Conservation (phyloP, 2,888 invertebrate species). For the Ischnus inquisitorius region DNA sequence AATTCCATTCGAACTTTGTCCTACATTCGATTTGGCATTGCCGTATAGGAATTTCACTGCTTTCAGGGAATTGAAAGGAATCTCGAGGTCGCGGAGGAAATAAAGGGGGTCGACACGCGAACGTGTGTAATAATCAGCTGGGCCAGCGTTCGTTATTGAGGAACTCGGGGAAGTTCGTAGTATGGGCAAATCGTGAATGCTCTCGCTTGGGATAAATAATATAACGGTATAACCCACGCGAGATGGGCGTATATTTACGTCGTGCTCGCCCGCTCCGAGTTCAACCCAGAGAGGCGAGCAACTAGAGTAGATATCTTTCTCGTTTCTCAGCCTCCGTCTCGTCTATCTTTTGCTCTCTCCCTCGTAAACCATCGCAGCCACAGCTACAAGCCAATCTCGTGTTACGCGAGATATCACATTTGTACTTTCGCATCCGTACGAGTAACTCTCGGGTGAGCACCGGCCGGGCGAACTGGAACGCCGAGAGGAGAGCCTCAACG, state of each 20-base stretch:
- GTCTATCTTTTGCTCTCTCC: background rate
- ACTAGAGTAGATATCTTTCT: conserved; percentile 68
- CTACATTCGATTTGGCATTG: background rate
- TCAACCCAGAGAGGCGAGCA: conserved; percentile 48
- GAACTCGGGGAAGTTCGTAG: background rate
- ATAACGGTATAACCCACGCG: conserved; percentile 79
- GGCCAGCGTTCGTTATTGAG: background rate
- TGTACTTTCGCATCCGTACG: conserved; percentile 63
- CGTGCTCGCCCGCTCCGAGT: conserved; percentile 43
- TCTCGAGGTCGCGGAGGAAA: background rate
- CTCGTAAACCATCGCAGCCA: background rate
- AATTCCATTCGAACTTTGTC: background rate
- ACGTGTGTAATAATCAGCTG: background rate
- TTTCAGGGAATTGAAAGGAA: background rate
- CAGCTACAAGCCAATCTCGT: conserved; percentile 43
- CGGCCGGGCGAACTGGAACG: conserved; percentile 62
- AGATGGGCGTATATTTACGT: conserved; percentile 75
- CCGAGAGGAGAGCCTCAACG: background rate
- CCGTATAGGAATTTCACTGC: background rate
- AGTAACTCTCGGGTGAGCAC: conserved; percentile 10
- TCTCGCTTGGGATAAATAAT: conserved; percentile 76
- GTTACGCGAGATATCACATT: conserved; percentile 66
- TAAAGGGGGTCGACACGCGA: conserved; percentile 28
- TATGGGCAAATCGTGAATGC: conserved; percentile 49
- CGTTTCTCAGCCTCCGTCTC: conserved; percentile 44